phyloP scores from a whole-genome alignment of 2,797 vertebrate genomes.

The Lycodopsis pacificus region DNA sequence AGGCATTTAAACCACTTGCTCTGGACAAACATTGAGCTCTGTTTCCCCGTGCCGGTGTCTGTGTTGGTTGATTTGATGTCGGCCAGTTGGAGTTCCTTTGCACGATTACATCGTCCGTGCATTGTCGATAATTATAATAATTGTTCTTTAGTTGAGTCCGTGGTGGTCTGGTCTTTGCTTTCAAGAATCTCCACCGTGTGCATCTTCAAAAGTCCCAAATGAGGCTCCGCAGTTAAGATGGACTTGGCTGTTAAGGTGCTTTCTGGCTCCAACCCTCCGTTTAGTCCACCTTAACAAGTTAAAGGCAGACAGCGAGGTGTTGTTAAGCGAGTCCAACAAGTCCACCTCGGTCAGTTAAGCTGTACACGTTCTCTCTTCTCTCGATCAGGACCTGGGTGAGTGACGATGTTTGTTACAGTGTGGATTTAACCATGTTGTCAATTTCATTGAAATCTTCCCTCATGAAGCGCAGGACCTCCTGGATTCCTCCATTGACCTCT shows the following conservation, averaged over 20 bases:
- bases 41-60: slow-evolving; percentile 6
- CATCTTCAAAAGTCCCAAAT: slow-evolving; percentile 23
- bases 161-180: slow-evolving; percentile 30
- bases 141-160: slow-evolving; percentile 29
- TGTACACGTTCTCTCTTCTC: slow-evolving; percentile 61
- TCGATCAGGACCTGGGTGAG: slow-evolving; percentile 27
- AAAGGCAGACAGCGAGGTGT: slow-evolving; percentile 31
- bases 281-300: slow-evolving; percentile 33
- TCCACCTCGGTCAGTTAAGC: slow-evolving; percentile 43
- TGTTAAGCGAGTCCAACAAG: slow-evolving; percentile 2
- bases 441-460: slow-evolving; percentile 41
- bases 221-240: slow-evolving; percentile 41
- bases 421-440: slow-evolving; percentile 30
- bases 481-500: slow-evolving; percentile 47
- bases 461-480: slow-evolving; percentile 32
- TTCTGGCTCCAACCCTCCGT: slow-evolving; percentile 39
- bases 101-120: slow-evolving; percentile 48
- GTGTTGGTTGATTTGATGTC: slow-evolving; percentile 8
- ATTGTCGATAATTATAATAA: slow-evolving; percentile 48
- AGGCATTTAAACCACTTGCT: slow-evolving; percentile 28
- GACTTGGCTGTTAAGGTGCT: slow-evolving; percentile 63
- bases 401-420: slow-evolving; percentile 27
- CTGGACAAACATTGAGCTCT: neutral
- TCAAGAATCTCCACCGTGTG: slow-evolving; percentile 26
- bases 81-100: slow-evolving; percentile 31